A percentile compares a stretch with the other conserved stretches of the same genome.
These are phyloP conservation scores for Octodon degus DNA, from an alignment of 2,113 vertebrate genomes.

Conservation along the genomic window DNA sequence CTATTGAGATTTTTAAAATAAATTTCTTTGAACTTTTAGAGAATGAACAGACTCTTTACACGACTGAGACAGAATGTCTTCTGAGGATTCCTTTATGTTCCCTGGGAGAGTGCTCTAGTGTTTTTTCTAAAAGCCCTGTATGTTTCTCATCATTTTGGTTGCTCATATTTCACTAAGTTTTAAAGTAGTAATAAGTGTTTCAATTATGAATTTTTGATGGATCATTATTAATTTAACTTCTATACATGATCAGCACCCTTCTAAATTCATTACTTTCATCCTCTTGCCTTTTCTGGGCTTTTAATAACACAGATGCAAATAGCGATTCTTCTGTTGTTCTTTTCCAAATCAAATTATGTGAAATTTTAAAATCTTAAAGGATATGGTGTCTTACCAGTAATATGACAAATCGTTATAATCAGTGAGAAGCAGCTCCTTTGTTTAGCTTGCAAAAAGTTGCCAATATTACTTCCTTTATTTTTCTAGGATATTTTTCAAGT, in stretches of 20 bases:
- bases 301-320: background rate
- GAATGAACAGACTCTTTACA: background rate
- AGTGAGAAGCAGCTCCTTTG: constrained; percentile 11
- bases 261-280: background rate
- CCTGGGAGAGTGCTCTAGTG: background rate
- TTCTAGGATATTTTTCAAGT: background rate
- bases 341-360: constrained; percentile 21
- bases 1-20: background rate
- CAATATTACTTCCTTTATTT: background rate
- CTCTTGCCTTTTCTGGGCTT: constrained; percentile 1
- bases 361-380: background rate
- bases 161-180: constrained; percentile 6
- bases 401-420: background rate
- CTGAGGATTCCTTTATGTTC: background rate
- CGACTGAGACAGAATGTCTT: constrained; percentile 16
- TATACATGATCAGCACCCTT: background rate
- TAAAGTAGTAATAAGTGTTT: background rate
- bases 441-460: background rate
- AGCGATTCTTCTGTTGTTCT: background rate
- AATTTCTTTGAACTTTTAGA: constrained; percentile 28
- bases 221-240: background rate
- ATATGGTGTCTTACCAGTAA: background rate
- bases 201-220: background rate
- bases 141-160: background rate
- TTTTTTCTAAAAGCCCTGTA: background rate